phyloP scores from a whole-genome alignment of 2,797 vertebrate species.

The Serranus cabrilla region DNA sequence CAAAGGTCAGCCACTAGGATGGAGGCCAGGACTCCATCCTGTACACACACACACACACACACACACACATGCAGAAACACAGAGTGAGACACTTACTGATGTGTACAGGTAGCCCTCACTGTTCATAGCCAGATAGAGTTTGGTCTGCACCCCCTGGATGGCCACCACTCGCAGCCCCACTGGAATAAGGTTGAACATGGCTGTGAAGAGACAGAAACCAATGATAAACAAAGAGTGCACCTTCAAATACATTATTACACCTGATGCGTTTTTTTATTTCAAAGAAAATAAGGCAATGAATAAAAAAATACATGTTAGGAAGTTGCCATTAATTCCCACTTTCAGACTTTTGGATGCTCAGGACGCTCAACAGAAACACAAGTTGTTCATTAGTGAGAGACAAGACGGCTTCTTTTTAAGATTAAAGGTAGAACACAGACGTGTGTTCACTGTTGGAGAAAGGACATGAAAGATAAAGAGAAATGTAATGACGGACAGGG shows the following conservation, averaged over 20 bases:
- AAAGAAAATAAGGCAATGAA: neutral
- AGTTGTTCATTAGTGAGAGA: neutral
- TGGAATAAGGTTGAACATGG: slow-evolving; percentile 99
- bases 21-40: neutral
- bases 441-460: neutral
- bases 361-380: neutral
- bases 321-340: neutral
- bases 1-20: slow-evolving; percentile 46
- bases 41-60: neutral
- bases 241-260: slow-evolving; percentile 10
- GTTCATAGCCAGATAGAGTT: slow-evolving; percentile 99
- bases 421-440: neutral
- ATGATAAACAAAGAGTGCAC: neutral
- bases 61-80: neutral
- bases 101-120: slow-evolving; percentile 98
- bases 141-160: slow-evolving; percentile 99
- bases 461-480: neutral
- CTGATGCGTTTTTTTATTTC: no score
- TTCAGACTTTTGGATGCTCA: neutral
- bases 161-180: slow-evolving; percentile 99
- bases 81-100: slow-evolving; percentile 91
- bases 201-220: slow-evolving; percentile 79
- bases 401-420: neutral
- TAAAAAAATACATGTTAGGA: no score
- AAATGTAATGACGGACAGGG: no score